phyloP scores from a whole-genome alignment of 2,797 vertebrate genomes.

The Lepidocolaptes lacrymiger region DNA sequence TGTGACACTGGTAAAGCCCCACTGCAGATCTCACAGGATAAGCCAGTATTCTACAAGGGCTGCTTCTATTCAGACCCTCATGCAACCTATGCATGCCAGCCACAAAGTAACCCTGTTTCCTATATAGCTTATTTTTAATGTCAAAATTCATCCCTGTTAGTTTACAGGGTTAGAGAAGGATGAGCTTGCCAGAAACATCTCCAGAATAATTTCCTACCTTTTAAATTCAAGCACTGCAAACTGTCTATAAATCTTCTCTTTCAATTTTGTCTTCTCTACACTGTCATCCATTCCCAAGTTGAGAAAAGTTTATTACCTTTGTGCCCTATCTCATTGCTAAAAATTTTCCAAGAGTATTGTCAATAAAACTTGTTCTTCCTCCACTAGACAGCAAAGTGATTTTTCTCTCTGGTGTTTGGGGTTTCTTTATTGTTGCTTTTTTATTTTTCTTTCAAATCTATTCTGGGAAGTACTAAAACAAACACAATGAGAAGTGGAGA shows the following conservation, averaged over 20 bases:
- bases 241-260: not conserved
- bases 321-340: not conserved
- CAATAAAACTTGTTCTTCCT: not conserved
- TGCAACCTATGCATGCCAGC: not conserved
- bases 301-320: not conserved
- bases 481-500: conserved; percentile 37
- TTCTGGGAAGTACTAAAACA: conserved; percentile 57
- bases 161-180: not conserved
- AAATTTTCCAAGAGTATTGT: not conserved
- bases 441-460: not conserved
- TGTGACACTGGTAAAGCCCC: not conserved
- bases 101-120: not conserved
- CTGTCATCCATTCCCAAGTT: not conserved
- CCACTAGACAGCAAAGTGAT: not conserved
- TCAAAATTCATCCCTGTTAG: not conserved
- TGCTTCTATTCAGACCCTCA: not conserved
- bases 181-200: not conserved
- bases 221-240: not conserved
- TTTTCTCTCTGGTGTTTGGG: not conserved
- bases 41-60: not conserved
- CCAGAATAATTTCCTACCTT: not conserved
- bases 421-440: not conserved
- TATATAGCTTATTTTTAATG: not conserved
- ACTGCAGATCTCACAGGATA: not conserved
- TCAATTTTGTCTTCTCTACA: not conserved